Evolutionary conservation across 2,113 vertebrate species (phyloP).

Genomic region (Hippocampus guttulatus): DNA sequence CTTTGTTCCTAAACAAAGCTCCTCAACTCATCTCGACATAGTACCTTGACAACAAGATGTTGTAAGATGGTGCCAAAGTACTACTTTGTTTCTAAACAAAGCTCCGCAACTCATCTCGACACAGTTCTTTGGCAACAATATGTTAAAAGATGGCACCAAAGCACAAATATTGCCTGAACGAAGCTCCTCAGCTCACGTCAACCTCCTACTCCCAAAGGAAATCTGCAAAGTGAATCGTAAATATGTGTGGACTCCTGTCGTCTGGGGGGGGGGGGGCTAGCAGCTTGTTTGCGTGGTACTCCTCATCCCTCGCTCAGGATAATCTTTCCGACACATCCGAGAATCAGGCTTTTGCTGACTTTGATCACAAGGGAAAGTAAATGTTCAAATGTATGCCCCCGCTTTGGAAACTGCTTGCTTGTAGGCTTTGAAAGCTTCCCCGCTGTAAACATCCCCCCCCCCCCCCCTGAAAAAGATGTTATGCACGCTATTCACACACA

Average conservation of each 20-base stretch:
- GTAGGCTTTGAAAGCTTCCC: slow-evolving; percentile 33
- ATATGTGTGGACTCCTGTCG: no score
- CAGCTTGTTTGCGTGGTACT: background rate
- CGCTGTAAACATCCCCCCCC: slow-evolving; percentile 30
- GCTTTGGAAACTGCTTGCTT: slow-evolving; percentile 23
- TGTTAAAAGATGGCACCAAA: background rate
- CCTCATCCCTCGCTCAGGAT: slow-evolving; percentile 29
- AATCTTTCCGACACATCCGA: slow-evolving; percentile 6
- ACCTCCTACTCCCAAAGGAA: no score
- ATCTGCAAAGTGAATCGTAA: background rate
- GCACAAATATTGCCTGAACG: background rate
- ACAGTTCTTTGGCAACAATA: no score
- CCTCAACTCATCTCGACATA: no score
- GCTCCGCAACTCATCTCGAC: no score
- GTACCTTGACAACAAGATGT: no score
- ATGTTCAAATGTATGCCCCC: background rate
- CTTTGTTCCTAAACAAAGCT: no score
- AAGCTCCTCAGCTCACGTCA: background rate
- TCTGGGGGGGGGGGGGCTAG: background rate
- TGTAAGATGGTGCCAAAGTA: no score
- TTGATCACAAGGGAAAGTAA: background rate
- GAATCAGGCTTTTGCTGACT: background rate
- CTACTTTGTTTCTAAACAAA: no score
- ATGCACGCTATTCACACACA: slow-evolving; percentile 30
- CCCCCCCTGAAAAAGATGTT: slow-evolving; percentile 29